Base-by-base conservation (phyloP, 1,140 invertebrate species). In the Drosophila ogumai region DNA sequence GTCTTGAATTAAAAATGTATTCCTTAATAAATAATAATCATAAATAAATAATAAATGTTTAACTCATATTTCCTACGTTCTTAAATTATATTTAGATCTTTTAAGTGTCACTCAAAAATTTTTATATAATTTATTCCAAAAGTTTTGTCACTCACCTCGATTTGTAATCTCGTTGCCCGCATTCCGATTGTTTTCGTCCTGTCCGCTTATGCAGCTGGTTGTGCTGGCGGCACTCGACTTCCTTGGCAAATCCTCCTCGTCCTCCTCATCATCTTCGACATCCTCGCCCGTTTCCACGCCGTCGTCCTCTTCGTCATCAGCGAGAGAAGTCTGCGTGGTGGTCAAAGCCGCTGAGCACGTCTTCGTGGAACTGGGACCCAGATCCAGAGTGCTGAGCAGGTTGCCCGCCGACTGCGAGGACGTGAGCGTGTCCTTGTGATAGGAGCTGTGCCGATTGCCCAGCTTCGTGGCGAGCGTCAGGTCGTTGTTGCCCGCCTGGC, bases 371-470 rank as follows among this genome's bases (percentile, higher is more conserved):
- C 79, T 68, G 10, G 72, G 69, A 32, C 74, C 69, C 68, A 72
- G 52, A 43, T 79, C 82, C 6, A 87, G 60, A n/a, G 22, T 64
- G 19, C 63, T 79, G 31, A 91, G 44, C 32, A 91, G 63, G 57
- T 81, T 88, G 8, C 64, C 74, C n/a, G 87, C 82, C 25, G 90
- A 91, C 59, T 92, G 91, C 6, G 90, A 88, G 7, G 90, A 91
- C 86, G 90, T 91, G 12, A 92, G 75, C 25, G 91, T 84, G 57
- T 92, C 90, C 79, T 92, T 92, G 66, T 92, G 91, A 58, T 92
- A 92, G 10, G 91, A 92, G 75, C 91, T 92, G 73, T 92, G 91
- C n/a, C 91, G 90, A 82, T 91, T 92, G 40, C 81, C 84, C 82
- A 90, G 41, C 47, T 82, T 79, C 3, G 75, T 79, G n/a, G 78